Conservation (phyloP, 2,113 vertebrate genomes). For the Microcebus tavaratra region DNA sequence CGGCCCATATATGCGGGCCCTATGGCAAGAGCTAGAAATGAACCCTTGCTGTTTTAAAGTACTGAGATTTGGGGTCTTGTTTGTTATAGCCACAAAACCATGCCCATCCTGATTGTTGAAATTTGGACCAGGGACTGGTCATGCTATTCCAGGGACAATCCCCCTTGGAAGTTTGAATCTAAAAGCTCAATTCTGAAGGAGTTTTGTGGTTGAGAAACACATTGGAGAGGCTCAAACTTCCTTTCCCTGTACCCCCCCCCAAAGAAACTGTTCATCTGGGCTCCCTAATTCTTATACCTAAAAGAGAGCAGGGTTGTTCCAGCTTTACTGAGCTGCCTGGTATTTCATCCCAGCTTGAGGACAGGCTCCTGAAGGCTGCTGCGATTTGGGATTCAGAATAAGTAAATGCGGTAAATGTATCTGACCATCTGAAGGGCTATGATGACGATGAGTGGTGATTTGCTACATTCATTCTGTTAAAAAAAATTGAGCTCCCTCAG, state of each 20-base stretch:
- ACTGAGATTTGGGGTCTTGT: background rate
- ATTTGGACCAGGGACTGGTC: background rate
- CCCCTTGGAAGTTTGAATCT: background rate
- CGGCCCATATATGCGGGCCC: rapidly evolving
- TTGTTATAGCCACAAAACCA: background rate
- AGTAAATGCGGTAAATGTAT: background rate
- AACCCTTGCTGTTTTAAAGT: background rate
- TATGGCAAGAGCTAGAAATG: background rate
- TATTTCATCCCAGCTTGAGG: background rate
- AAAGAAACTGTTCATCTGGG: background rate
- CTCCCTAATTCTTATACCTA: background rate
- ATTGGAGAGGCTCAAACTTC: background rate
- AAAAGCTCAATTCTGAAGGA: background rate
- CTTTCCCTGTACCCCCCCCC: background rate
- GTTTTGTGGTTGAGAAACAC: background rate
- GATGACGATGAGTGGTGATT: background rate
- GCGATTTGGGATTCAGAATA: background rate
- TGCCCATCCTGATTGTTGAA: background rate
- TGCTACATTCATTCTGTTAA: slow-evolving; percentile 30
- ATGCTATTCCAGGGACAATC: background rate
- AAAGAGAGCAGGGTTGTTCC: background rate
- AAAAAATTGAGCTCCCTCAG: slow-evolving; percentile 32
- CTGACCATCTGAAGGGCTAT: background rate
- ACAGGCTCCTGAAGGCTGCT: background rate
- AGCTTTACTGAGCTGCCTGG: background rate